Conservation (phyloP, 2,113 vertebrate genomes). For the Scomber colias region DNA sequence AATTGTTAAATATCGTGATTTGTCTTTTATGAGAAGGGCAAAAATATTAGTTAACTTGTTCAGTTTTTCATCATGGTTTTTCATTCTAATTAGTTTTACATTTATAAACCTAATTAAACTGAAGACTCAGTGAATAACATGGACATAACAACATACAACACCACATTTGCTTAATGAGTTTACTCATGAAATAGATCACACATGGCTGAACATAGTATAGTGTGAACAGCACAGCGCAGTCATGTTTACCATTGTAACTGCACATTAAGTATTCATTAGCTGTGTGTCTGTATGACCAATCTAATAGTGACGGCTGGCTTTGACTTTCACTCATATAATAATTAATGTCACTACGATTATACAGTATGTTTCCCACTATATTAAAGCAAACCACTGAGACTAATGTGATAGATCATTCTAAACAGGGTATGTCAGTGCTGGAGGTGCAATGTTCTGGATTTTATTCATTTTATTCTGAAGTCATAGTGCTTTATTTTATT, state of each 20-base stretch:
- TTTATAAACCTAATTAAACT: too few species aligned
- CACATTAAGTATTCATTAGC: constrained; percentile 1
- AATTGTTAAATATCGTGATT: too few species aligned
- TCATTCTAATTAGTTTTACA: too few species aligned
- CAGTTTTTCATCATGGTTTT: too few species aligned
- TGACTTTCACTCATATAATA: constrained; percentile 3
- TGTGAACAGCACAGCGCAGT: too few species aligned
- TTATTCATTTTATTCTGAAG: too few species aligned
- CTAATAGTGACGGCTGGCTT: not conserved
- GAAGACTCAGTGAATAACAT: not conserved
- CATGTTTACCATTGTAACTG: constrained; percentile 6
- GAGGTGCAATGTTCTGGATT: too few species aligned
- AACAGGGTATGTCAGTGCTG: not conserved
- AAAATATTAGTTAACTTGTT: too few species aligned
- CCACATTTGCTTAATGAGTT: too few species aligned
- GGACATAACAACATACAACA: not conserved
- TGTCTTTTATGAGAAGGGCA: too few species aligned
- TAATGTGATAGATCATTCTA: not conserved
- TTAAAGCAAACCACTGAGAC: not conserved
- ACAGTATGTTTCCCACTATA: not conserved
- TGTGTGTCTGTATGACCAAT: not conserved
- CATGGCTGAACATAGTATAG: not conserved
- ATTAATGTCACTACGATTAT: not conserved
- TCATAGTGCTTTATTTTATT: too few species aligned
- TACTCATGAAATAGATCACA: not conserved